Base-by-base conservation (phyloP, 2,888 invertebrate genomes). In the Acleris literana region DNA sequence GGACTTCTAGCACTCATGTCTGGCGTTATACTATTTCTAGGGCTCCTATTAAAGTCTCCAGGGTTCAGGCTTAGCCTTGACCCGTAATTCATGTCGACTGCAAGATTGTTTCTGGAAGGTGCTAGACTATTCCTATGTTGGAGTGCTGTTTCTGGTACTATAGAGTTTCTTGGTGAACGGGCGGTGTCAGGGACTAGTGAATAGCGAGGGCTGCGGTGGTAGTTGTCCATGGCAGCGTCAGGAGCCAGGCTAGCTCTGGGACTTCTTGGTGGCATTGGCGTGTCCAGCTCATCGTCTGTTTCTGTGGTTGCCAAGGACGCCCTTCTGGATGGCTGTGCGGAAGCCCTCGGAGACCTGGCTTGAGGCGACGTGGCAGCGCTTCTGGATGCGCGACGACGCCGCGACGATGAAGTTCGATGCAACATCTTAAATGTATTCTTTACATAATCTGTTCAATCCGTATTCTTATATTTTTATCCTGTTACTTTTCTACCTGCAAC, bases 311-410 rank as follows among this genome's bases (percentile, higher is more conserved):
- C 94, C 72, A 95, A 81, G 0, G 95, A 94, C 43, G 94, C 94
- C 73, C 94, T 84, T 69, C 94, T 84, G 0, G 93, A 89, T 3
- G 86, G 86, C 66, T 93, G 93, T 43, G 83, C 82, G 39, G 90
- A 86, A 59, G 87, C 92, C 70, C 94, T 82, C 0, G 94, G 90
- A 0, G 93, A 89, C 68, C 93, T 86, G 16, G 93, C 88, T 75
- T 94, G 94, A 1, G 95, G 95, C 1, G 95, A 94, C 5, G 94
- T 94, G 46, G 94, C 94, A 17, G 95, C 94, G 74, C 94, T 94
- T 67, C 95, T 91, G 11, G 95, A 95, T 65, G 95, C 94, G 63
- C 95, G 93, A 18, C 95, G 93, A 70, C 95, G 93, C 62, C 95
- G 94, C 46, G 96, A 96, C 39, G 95, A 94, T 74, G 94, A 94